Conservation (phyloP, 2,113 vertebrate genomes). For the Malurus alboscapulatus region DNA sequence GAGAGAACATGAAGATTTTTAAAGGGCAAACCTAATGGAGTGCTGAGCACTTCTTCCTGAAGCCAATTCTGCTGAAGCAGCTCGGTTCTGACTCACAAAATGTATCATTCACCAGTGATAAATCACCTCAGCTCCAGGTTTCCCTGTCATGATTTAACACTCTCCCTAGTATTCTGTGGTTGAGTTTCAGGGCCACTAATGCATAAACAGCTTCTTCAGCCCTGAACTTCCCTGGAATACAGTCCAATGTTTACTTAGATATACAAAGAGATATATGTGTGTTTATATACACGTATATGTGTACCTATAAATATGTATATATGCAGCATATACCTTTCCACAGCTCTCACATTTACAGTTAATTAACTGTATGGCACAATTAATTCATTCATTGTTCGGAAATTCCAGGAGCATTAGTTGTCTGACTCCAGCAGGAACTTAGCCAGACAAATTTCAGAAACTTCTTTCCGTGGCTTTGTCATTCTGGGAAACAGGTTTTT, state of each 20-base stretch:
- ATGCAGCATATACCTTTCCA: not conserved
- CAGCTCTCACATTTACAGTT: not conserved
- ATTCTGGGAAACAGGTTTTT: not conserved
- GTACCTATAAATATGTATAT: not conserved
- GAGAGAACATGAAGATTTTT: not conserved
- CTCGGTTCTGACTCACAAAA: constrained; percentile 19
- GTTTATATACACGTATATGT: not conserved
- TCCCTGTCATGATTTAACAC: not conserved
- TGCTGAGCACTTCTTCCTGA: not conserved
- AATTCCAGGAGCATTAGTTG: constrained; percentile 26
- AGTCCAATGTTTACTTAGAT: not conserved
- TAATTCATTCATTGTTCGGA: constrained; percentile 17
- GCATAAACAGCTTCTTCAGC: constrained; percentile 1
- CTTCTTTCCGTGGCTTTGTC: not conserved
- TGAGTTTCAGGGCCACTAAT: not conserved
- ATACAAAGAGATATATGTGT: not conserved
- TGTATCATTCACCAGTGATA: not conserved
- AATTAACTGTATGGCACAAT: not conserved
- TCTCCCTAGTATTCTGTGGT: not conserved
- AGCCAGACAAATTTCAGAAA: constrained; percentile 6
- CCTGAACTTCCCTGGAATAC: not conserved
- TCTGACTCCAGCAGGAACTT: constrained; percentile 2
- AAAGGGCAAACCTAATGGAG: not conserved
- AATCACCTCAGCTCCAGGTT: constrained; percentile 1
- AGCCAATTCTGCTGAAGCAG: not conserved